Conservation (phyloP, 2,113 vertebrate genomes). For the Rhynchopsitta pachyrhyncha region DNA sequence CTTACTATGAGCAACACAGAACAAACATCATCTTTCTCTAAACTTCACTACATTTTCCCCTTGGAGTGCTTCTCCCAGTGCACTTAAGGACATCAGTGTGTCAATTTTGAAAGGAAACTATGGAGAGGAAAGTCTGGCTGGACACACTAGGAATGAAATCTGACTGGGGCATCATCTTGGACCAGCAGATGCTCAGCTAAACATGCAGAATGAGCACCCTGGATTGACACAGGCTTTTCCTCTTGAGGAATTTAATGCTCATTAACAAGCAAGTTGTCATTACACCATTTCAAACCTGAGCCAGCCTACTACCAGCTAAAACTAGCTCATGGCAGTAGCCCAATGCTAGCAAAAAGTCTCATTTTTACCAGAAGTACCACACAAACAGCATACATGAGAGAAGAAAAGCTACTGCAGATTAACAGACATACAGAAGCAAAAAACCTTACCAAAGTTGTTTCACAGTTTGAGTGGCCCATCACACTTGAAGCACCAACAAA, state of each 20-base stretch:
- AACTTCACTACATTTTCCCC: rapidly evolving
- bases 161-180: background rate
- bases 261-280: background rate
- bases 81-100: background rate
- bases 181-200: background rate
- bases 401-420: background rate
- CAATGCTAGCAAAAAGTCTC: background rate
- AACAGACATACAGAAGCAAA: background rate
- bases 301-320: background rate
- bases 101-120: background rate
- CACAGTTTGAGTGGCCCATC: background rate
- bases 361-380: background rate
- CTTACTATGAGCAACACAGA: background rate
- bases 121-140: background rate
- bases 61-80: background rate
- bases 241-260: background rate
- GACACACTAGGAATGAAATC: background rate
- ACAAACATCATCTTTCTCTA: background rate
- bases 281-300: background rate
- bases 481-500: background rate
- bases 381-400: background rate
- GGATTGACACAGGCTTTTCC: background rate
- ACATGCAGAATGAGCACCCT: background rate
- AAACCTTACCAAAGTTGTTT: background rate
- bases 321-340: background rate